Percentiles rank a stretch among this genome's conserved stretches.
phyloP scores from a whole-genome alignment of 2,797 vertebrate genomes.

The Diglossa cyanea region DNA sequence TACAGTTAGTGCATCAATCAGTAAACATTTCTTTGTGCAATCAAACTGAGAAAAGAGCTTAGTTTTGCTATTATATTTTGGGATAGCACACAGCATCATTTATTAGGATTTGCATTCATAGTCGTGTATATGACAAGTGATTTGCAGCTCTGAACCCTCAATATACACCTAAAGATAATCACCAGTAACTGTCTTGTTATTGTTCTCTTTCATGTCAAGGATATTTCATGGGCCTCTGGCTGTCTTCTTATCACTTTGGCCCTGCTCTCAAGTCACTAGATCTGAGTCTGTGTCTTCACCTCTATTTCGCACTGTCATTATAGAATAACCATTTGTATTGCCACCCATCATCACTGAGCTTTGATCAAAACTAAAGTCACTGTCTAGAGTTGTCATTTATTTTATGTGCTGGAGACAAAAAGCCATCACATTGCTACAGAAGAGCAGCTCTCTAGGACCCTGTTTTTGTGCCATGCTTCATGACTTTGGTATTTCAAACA shows the following conservation, averaged over 20 bases:
- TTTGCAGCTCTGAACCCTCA: not conserved
- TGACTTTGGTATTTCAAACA: not conserved
- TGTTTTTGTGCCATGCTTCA: not conserved
- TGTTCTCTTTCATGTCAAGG: not conserved
- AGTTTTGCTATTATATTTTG: not conserved
- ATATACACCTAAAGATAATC: not conserved
- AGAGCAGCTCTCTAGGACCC: not conserved
- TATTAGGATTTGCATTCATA: not conserved
- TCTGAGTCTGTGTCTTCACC: constrained; percentile 4
- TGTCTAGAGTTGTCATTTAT: not conserved
- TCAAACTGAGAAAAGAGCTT: not conserved
- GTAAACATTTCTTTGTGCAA: not conserved
- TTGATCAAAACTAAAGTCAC: constrained; percentile 26
- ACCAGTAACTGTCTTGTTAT: constrained; percentile 3
- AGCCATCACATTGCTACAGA: accelerated
- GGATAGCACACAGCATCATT: not conserved
- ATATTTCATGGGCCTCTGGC: constrained; percentile 2
- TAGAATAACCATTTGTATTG: not conserved
- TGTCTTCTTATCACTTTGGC: constrained; percentile 4
- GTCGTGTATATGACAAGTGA: not conserved
- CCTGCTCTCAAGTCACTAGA: constrained; percentile 4
- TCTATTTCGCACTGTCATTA: not conserved
- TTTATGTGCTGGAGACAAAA: not conserved
- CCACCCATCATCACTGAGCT: not conserved
- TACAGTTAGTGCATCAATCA: not conserved